Base-by-base conservation (phyloP, 2,113 vertebrate genomes). In the Mirounga angustirostris region DNA sequence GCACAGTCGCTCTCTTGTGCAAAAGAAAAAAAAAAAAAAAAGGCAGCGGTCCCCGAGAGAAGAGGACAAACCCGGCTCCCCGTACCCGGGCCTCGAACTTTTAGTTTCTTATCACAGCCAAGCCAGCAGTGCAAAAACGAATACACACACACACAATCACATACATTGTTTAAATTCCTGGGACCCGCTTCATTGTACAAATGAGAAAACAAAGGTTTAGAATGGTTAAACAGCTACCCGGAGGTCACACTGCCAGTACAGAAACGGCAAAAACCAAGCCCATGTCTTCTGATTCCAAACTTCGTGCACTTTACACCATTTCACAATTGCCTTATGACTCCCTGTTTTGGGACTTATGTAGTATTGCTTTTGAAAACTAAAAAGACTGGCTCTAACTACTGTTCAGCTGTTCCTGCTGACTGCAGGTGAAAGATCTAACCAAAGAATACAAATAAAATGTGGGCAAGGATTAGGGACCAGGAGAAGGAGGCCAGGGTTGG, bases 1-100 rank as follows among this genome's bases (percentile, higher is more conserved):
- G 97, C 92, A 97, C 80, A 93, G 89, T 40, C 22, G 71, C 54
- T 89, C 73, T 89, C 9, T 80, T 79, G 4, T 85, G 15, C 91
- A 78, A 26, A 90, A 36, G 58, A 67, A 33, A 15, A 33, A 30
- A 65, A 65, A 65, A 14, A 65, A 65, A 6, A 30, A 30, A 7
- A 65, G 2, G 7, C 56, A 83, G 84, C 87, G 43, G 14, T 88
- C 22, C 33, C 59, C 0, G 0, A 46, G 21, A 92, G 46, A 56
- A 69, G 90, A 74, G 40, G 18, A 83, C 6, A 16, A 74, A 56
- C 86, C 63, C 63, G 79, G n/a, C 19, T 85, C 46, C 18, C 58
- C 2, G 4, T 54, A 71, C 16, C 9, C 2, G 15, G 40, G 14
- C 54, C 43, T 73, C 14, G 26, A 67, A 67, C 22, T 89, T 89